These are phyloP conservation scores for Euschistus heros DNA, from an alignment of 1,140 invertebrate genomes.

Conservation along the genomic window DNA sequence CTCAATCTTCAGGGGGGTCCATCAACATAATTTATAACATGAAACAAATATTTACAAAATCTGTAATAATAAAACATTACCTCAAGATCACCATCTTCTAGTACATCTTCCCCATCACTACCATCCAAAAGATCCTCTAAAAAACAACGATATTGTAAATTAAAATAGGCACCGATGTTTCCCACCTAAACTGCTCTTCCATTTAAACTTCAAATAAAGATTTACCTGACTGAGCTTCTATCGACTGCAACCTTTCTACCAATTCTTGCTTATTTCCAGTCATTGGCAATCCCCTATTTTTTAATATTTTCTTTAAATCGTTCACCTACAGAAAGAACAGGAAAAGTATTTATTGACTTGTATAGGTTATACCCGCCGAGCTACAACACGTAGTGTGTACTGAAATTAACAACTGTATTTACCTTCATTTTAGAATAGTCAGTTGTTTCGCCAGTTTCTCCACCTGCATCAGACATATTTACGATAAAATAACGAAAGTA, in stretches of 20 bases:
- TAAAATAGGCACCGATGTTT: not conserved
- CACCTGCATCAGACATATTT: conserved; percentile 9
- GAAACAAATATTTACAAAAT: too few species aligned
- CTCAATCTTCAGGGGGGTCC: too few species aligned
- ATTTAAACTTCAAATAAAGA: too few species aligned
- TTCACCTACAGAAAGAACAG: conserved; percentile 16
- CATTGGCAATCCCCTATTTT: conserved; percentile 9
- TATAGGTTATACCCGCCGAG: too few species aligned
- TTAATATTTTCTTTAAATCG: conserved; percentile 19
- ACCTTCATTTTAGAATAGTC: conserved; percentile 12
- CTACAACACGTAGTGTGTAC: too few species aligned
- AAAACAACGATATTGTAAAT: not conserved
- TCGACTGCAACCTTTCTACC: conserved; percentile 7
- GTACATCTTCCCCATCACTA: conserved; percentile 13
- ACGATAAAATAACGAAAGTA: too few species aligned
- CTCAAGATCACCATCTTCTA: conserved; percentile 14
- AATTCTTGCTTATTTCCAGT: conserved; percentile 16
- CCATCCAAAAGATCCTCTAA: conserved; percentile 16
- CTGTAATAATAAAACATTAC: not conserved
- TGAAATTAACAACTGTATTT: not conserved
- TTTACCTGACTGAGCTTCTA: conserved; percentile 13
- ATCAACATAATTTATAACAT: too few species aligned
- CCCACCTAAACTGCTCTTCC: too few species aligned
- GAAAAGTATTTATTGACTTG: too few species aligned
- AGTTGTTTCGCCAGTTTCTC: conserved; percentile 3